Conservation (phyloP, 2,113 vertebrate genomes). For the Conger conger region DNA sequence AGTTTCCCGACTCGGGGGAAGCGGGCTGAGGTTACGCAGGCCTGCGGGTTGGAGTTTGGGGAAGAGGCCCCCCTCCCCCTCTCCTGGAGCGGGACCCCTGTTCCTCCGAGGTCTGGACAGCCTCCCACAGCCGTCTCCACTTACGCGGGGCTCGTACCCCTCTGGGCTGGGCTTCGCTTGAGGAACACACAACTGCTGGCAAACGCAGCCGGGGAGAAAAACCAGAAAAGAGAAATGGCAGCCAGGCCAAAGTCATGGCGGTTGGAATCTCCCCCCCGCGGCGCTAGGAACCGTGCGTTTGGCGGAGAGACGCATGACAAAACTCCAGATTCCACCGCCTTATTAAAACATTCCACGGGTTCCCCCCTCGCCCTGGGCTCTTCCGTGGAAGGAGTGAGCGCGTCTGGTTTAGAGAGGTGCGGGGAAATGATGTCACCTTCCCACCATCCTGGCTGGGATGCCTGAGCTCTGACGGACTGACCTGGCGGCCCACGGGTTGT, state of each 20-base stretch:
- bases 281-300: conserved; percentile 10
- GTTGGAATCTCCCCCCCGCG: conserved; percentile 17
- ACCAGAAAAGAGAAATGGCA: background rate
- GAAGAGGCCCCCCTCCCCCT: background rate
- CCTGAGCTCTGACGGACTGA: conserved; percentile 10
- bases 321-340: conserved; percentile 18
- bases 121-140: conserved; percentile 27
- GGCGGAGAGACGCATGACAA: conserved; percentile 20
- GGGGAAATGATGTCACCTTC: conserved; percentile 25
- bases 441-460: background rate
- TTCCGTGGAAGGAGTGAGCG: background rate
- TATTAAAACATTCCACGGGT: conserved; percentile 12
- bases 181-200: conserved; percentile 17
- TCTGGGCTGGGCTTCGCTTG: conserved; percentile 27
- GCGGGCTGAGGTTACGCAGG: conserved; percentile 5
- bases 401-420: conserved; percentile 16
- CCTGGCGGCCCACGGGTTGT: background rate
- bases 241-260: conserved; percentile 7
- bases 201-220: background rate
- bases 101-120: conserved; percentile 35
- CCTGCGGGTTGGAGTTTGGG: background rate
- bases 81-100: background rate
- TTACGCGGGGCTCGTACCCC: conserved; percentile 22
- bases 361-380: conserved; percentile 14
- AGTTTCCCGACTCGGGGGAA: background rate